These are phyloP conservation scores for Gari tellinella DNA, from an alignment of 2,888 invertebrate species.

Conservation along the genomic window DNA sequence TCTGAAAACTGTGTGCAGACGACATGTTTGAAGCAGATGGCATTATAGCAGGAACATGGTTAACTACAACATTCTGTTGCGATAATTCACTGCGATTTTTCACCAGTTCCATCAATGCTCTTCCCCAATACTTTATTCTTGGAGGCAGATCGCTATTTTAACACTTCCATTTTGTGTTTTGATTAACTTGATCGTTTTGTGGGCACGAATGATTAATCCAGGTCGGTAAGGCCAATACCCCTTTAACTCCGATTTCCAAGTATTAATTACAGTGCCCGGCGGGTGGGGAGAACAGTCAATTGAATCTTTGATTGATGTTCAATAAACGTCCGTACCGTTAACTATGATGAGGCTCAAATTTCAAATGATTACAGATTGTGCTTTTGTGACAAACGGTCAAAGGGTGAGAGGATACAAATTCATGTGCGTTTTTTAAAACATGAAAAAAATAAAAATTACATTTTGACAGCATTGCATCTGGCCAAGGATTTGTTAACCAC, in stretches of 20 bases:
- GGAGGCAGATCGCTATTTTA: slow-evolving; percentile 41
- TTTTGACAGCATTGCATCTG: slow-evolving; percentile 30
- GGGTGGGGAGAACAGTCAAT: slow-evolving; percentile 58
- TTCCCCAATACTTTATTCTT: slow-evolving; percentile 4
- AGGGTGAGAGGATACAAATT: slow-evolving; percentile 31
- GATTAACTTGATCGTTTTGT: slow-evolving; percentile 55
- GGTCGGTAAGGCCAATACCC: slow-evolving; percentile 39
- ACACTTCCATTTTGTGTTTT: slow-evolving; percentile 54
- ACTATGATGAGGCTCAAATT: slow-evolving; percentile 53
- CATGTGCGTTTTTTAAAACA: slow-evolving; percentile 17
- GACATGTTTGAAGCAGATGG: too few relatives aligned
- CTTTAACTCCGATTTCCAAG: slow-evolving; percentile 50
- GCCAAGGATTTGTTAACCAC: not conserved
- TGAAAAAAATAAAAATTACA: slow-evolving; percentile 21
- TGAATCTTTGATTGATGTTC: slow-evolving; percentile 61
- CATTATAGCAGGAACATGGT: too few relatives aligned
- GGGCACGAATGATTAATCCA: slow-evolving; percentile 61
- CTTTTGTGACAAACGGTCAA: slow-evolving; percentile 22
- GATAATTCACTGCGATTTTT: slow-evolving; percentile 39
- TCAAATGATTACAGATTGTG: slow-evolving; percentile 60
- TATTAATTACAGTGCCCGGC: slow-evolving; percentile 67
- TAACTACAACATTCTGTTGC: slow-evolving; percentile 40
- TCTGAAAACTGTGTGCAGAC: too few relatives aligned
- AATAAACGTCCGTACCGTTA: slow-evolving; percentile 59
- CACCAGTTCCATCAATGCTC: slow-evolving; percentile 17